Evolutionary conservation across 2,888 invertebrate genomes (phyloP).

Genomic region (Crocallis elinguaria): DNA sequence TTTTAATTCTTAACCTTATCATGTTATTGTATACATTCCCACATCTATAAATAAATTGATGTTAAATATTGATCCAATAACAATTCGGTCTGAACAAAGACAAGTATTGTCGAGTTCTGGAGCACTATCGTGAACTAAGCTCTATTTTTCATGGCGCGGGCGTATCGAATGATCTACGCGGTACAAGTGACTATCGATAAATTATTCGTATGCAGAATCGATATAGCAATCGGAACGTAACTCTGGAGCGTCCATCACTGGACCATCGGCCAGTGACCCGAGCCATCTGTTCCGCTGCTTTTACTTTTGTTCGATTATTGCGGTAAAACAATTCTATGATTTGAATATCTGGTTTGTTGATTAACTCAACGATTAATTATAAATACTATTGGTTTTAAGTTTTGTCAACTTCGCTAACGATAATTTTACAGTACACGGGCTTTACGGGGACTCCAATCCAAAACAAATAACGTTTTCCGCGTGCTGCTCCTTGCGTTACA

Average conservation of each 20-base stretch:
- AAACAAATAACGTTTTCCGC: no score
- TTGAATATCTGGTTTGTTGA: background rate
- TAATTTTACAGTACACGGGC: no score
- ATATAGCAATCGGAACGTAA: slow-evolving; percentile 55
- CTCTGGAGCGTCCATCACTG: slow-evolving; percentile 48
- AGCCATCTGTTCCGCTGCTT: slow-evolving; percentile 53
- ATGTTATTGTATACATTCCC: no score
- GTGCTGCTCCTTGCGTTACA: no score
- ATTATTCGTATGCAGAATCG: slow-evolving; percentile 53
- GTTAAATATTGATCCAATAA: no score
- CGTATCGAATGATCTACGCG: slow-evolving; percentile 36
- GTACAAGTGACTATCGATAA: slow-evolving; percentile 53
- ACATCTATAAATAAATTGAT: no score
- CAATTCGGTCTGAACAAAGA: no score
- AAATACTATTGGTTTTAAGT: background rate
- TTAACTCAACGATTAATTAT: background rate
- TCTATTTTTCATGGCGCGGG: background rate
- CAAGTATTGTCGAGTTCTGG: background rate
- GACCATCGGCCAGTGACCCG: slow-evolving; percentile 61
- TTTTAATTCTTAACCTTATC: no score
- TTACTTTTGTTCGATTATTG: slow-evolving; percentile 41
- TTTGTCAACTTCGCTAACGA: background rate
- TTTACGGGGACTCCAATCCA: no score
- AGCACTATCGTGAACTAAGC: background rate
- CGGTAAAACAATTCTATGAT: slow-evolving; percentile 2